Evolutionary conservation across 2,113 vertebrate species (phyloP), one percentile per base, ranked within the genome.

Genomic region (Lampris incognitus): DNA sequence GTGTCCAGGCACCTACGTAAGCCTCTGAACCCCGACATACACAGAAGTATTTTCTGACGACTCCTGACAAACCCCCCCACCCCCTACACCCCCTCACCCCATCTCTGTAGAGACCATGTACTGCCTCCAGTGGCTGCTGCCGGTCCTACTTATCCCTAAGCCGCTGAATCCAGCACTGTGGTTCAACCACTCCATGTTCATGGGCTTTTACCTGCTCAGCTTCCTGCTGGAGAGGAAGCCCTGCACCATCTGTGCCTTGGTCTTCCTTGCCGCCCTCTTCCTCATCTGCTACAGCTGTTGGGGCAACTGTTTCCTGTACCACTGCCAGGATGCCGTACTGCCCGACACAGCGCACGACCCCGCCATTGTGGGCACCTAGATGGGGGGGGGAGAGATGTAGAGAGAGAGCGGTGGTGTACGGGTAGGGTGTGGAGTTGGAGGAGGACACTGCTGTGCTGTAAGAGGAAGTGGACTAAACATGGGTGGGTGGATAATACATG

Each of bases 101-200:
- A 3, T 9, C 6, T 2, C 8, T 7, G 5, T 4, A 74, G 82
- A 70, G 57, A 91, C 83, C 0, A 99, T 99, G 98, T 99, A 99
- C 94, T 99, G 98, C 94, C 95, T 99, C 50, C 98, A 99, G 95
- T 99, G 98, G 98, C 91, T 99, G 76, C 95, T 99, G 1, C 98
- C 98, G 0, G 98, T 99, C 87, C 96, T 99, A 83, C 97, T 99
- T 89, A 99, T 99, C 92, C 98, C 98, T 84, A 99, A 99, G 86
- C 98, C 98, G 63, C 93, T 99, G 90, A 99, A 99, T 92, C 98
- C 98, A 2, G 98, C 98, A 0, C 87, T 99, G 88, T 99, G 98
- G 98, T 99, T 99, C 93, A 99, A 95, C 90, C 98, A 99, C 94
- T 99, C 98, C 58, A 97, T 99, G 97, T 99, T 99, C 90, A 99